Evolutionary conservation across 2,113 vertebrate species (phyloP).

Genomic region (Lipophrys pholis): DNA sequence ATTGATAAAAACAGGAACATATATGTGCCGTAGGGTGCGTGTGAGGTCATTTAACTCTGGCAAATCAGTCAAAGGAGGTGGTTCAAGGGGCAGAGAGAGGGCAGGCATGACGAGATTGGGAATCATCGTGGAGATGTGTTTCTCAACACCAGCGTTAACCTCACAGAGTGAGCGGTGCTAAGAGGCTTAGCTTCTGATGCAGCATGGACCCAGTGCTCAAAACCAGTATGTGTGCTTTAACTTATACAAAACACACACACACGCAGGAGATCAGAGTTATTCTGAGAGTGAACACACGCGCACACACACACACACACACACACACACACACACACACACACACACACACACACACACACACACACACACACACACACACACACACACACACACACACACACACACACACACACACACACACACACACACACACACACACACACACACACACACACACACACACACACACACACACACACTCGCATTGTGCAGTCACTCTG

Average conservation of each 20-base stretch:
- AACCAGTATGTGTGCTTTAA: slow-evolving; percentile 33
- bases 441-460: slow-evolving; percentile 21
- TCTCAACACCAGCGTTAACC: slow-evolving; percentile 58
- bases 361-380: slow-evolving; percentile 8
- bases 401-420: slow-evolving; percentile 8
- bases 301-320: neutral
- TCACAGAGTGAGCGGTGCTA: slow-evolving; percentile 41
- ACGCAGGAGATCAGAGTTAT: slow-evolving; percentile 18
- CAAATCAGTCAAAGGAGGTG: slow-evolving; percentile 21
- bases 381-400: slow-evolving; percentile 8
- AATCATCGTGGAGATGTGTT: slow-evolving; percentile 48
- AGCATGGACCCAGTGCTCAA: slow-evolving; percentile 33
- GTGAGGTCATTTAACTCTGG: slow-evolving; percentile 37
- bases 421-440: slow-evolving; percentile 8
- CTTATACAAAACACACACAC: slow-evolving; percentile 4
- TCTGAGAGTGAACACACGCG: slow-evolving; percentile 7
- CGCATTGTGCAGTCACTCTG: slow-evolving; percentile 55
- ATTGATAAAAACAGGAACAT: slow-evolving; percentile 59
- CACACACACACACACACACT: slow-evolving; percentile 15
- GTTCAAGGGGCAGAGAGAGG: slow-evolving; percentile 23
- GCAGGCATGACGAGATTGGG: slow-evolving; percentile 48
- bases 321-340: slow-evolving; percentile 1
- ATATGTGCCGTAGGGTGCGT: slow-evolving; percentile 28
- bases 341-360: neutral
- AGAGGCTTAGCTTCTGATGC: slow-evolving; percentile 67